These are phyloP conservation scores for Drymonia ruficornis DNA, from an alignment of 2,888 invertebrate species.

Conservation along the genomic window DNA sequence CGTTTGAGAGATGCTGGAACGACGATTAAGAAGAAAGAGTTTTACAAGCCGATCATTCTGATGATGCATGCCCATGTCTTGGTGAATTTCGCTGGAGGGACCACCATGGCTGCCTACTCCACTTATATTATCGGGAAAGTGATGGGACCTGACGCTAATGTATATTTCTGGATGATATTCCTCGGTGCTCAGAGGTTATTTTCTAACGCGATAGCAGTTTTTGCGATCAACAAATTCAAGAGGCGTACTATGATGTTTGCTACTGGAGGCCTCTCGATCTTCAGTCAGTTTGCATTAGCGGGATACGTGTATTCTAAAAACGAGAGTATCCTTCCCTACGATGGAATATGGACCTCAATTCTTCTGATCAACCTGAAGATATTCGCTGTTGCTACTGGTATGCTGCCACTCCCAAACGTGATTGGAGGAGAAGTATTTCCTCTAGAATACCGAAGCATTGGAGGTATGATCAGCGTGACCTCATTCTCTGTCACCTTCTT, in stretches of 20 bases:
- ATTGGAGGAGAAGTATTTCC: constrained; percentile 89
- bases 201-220: constrained; percentile 83
- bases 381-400: constrained; percentile 83
- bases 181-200: constrained; percentile 85
- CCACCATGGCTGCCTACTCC: constrained; percentile 87
- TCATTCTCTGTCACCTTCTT: constrained; percentile 84
- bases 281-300: constrained; percentile 81
- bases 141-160: constrained; percentile 82
- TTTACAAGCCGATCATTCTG: constrained; percentile 82
- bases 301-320: constrained; percentile 59
- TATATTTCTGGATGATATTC: constrained; percentile 85
- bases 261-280: constrained; percentile 81
- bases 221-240: constrained; percentile 82
- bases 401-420: constrained; percentile 87
- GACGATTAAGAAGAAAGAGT: constrained; percentile 66
- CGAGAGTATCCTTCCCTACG: constrained; percentile 42
- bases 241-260: constrained; percentile 84
- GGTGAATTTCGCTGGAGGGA: constrained; percentile 87
- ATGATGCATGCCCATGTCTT: constrained; percentile 85
- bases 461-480: constrained; percentile 84
- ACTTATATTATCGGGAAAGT: constrained; percentile 82
- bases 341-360: constrained; percentile 69
- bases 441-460: constrained; percentile 83
- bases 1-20: constrained; percentile 19
- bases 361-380: constrained; percentile 79